Percentiles rank a stretch among this genome's conserved stretches.
Conservation (phyloP, 1,140 invertebrate species). For the Euura saliciscinereae region DNA sequence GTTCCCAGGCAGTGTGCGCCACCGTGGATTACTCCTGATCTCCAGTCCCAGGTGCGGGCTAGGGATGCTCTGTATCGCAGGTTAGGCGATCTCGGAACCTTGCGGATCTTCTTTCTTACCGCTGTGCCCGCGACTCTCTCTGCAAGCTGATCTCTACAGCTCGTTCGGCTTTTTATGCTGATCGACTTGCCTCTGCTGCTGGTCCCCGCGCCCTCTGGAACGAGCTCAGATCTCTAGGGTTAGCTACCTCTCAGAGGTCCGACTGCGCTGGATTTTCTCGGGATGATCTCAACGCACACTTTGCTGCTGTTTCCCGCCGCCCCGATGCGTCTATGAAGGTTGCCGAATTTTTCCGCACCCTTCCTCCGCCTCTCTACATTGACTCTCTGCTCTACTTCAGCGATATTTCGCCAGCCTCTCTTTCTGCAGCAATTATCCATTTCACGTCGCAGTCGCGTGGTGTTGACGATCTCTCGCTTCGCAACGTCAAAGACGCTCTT, state of each 20-base stretch:
- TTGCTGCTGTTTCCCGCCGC: background rate
- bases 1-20: background rate
- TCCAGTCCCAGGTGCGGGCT: background rate
- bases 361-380: background rate
- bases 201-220: too few relatives aligned
- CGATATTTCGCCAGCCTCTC: too few relatives aligned
- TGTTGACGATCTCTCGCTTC: too few relatives aligned
- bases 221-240: too few relatives aligned
- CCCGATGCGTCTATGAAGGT: background rate
- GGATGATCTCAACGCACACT: background rate
- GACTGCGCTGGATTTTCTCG: background rate
- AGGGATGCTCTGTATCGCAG: background rate
- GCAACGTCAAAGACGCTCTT: too few relatives aligned
- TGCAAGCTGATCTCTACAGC: background rate
- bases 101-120: background rate
- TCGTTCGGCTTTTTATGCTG: background rate
- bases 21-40: background rate
- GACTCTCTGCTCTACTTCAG: background rate
- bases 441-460: too few relatives aligned
- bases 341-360: too few relatives aligned
- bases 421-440: too few relatives aligned
- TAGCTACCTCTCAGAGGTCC: background rate
- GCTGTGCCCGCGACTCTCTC: background rate
- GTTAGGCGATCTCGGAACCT: background rate
- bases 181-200: background rate